phyloP scores from a whole-genome alignment of 2,113 vertebrate genomes.

The Serilophus lunatus region DNA sequence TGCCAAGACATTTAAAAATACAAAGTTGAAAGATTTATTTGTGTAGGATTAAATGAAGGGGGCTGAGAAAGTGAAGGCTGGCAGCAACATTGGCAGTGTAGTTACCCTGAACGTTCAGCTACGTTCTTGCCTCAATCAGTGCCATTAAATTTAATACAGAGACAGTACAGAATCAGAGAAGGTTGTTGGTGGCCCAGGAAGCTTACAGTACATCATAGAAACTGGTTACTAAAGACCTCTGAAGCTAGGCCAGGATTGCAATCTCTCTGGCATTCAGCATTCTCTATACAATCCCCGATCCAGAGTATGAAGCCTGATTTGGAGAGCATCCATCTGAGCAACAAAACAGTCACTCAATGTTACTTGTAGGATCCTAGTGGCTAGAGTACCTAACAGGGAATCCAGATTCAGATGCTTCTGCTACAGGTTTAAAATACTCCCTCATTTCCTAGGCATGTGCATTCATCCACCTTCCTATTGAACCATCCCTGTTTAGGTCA shows the following conservation, averaged over 20 bases:
- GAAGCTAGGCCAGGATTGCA: not conserved
- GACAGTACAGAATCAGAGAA: not conserved
- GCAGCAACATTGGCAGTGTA: not conserved
- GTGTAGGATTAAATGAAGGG: not conserved
- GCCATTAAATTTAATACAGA: not conserved
- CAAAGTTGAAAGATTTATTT: conserved; percentile 19
- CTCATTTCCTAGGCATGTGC: not conserved
- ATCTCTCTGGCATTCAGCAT: not conserved
- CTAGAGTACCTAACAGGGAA: not conserved
- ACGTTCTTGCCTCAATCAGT: not conserved
- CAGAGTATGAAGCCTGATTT: not conserved
- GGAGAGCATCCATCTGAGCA: not conserved
- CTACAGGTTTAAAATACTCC: not conserved
- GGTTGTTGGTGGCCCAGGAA: not conserved
- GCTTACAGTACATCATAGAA: not conserved
- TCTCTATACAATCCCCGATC: not conserved
- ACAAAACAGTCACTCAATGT: accelerated
- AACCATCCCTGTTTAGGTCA: not conserved
- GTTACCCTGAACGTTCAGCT: not conserved
- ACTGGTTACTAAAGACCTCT: not conserved
- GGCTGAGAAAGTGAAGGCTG: not conserved
- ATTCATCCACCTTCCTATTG: not conserved
- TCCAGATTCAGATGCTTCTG: not conserved
- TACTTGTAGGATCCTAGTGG: not conserved
- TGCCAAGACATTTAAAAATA: not conserved